Base-by-base conservation (phyloP, 1,140 invertebrate species). In the Propsilocerus akamusi region DNA sequence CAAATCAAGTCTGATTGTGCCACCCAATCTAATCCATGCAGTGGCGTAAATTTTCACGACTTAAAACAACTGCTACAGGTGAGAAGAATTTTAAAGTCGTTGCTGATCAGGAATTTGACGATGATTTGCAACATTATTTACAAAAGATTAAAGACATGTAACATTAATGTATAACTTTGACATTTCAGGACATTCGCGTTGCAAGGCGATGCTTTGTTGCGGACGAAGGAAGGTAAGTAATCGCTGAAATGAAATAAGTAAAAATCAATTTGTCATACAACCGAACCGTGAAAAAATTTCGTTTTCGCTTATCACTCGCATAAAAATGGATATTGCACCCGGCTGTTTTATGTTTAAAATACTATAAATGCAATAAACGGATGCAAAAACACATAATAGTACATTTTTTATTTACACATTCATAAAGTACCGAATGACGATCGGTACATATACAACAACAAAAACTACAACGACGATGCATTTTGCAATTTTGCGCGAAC, bases 171-270 rank as follows among this genome's bases (percentile, higher is more conserved):
- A 30, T 11, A 30, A 11, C n/a, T 30, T 2, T 6, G 10, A 30
- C 2, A 30, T 30, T 30, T 63, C 63, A 54, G 76, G 76, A 73
- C 74, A 76, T 71, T 79, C 77, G 72, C 77, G 77, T 72, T 76
- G 76, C 73, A 75, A 76, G 75, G 78, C 73, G 75, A 85, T 85
- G 81, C 80, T 83, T 73, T 85, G 81, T 76, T 83, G 81, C 77
- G 81, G 81, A 73, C 78, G 81, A 71, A 81, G 81, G 75, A 83
- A 83, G 80, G 81, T 83, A 57, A 74, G 73, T 65, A 30, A 46
- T 24, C 28, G 20, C 17, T n/a, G n/a, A n/a, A n/a, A n/a, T n/a
- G n/a, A n/a, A n/a, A n/a, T n/a, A 7, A 7, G 7, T 48, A n/a
- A 49, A 14, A 3, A 24, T 11, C 11, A 6, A 12, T 26, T 2